Conservation (phyloP, 2,113 vertebrate species). For the Neofelis nebulosa region DNA sequence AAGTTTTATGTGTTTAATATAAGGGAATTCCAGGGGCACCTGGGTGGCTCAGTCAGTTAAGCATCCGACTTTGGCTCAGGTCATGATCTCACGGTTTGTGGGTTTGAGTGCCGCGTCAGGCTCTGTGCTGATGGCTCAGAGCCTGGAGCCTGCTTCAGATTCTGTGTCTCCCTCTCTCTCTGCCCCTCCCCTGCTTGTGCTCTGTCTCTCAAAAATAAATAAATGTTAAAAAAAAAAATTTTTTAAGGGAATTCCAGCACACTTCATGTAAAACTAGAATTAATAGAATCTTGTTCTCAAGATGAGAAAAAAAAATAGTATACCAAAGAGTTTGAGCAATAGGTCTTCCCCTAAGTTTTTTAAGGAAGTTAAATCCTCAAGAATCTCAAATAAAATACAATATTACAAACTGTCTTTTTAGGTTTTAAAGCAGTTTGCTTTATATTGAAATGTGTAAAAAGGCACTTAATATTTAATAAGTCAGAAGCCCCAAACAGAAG, state of each 20-base stretch:
- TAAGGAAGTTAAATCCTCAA: constrained; percentile 26
- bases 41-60: too few relatives aligned
- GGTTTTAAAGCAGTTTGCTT: background rate
- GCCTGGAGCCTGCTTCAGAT: too few relatives aligned
- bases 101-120: too few relatives aligned
- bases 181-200: too few relatives aligned
- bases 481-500: background rate
- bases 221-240: too few relatives aligned
- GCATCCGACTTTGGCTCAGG: too few relatives aligned
- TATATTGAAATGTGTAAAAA: constrained; percentile 38
- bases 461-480: background rate
- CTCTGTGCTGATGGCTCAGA: too few relatives aligned
- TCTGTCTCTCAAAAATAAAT: too few relatives aligned
- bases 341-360: background rate
- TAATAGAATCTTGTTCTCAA: background rate
- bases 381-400: constrained; percentile 17
- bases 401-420: background rate
- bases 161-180: too few relatives aligned
- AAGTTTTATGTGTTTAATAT: background rate
- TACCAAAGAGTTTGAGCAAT: background rate
- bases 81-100: too few relatives aligned
- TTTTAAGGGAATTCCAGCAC: background rate
- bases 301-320: constrained; percentile 24
- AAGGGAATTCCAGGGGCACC: background rate
- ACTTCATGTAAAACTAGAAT: background rate